Base-by-base conservation (phyloP, 2,113 vertebrate species). In the Laticauda colubrina region DNA sequence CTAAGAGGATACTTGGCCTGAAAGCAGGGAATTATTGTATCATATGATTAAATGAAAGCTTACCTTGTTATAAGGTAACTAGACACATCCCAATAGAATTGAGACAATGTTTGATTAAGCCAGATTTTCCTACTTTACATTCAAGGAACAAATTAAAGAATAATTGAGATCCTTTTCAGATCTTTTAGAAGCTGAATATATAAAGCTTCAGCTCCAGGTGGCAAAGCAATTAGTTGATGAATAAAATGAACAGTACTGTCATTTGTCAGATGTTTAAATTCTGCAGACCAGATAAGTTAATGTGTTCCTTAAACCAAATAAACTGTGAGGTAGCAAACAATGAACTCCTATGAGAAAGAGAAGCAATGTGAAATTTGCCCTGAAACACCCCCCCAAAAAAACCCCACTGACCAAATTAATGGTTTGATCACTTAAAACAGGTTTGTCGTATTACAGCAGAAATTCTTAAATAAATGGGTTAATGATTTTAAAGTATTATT, bases 181-280 rank as follows among this genome's bases (percentile, higher is more conserved):
- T 98, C 98, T 98, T 98, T 98, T 98, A 97, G 97, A 98, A 98
- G 98, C 98, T 98, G 98, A 98, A 98, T 98, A 98, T 98, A 98
- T 98, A 98, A 99, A 98, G 98, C 98, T 97, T 96, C 95, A 95
- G 98, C 98, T 98, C 98, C 98, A 97, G 97, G 98, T 98, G 98
- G 99, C 98, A 98, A 98, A 98, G 98, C 98, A 99, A 99, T 99
- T 99, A 99, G 98, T 98, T 97, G 98, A 98, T 99, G 98, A 99
- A 99, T 99, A 99, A 99, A 99, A 99, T 98, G 98, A 98, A 98
- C 97, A 97, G 96, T 97, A 98, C 97, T 97, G 98, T 97, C 98
- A 98, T 98, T 98, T 95, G 97, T 98, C 98, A 98, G 98, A 98
- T 98, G 97, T 98, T 99, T 98, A 98, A 99, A 99, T 99, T 99